These are phyloP conservation scores for Condylostylus longicornis DNA, from an alignment of 1,140 invertebrate genomes.

Conservation along the genomic window DNA sequence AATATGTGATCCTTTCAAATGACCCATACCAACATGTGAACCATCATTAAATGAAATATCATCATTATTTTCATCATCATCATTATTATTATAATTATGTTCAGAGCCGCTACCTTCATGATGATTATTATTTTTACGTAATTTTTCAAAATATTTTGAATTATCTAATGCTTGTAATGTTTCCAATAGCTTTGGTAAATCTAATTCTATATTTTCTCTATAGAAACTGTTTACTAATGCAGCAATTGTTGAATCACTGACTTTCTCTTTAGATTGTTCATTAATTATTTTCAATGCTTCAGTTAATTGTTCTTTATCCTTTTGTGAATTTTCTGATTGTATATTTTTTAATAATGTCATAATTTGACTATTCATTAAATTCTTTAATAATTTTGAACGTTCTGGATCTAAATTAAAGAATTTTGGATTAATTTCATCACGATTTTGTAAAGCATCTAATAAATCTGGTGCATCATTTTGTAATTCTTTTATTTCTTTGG, in stretches of 20 bases:
- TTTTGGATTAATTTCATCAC: background rate
- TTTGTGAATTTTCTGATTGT: constrained; percentile 9
- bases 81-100: constrained; percentile 13
- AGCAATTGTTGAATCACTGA: constrained; percentile 16
- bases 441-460: background rate
- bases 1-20: constrained; percentile 16
- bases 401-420: background rate
- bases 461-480: constrained; percentile 1
- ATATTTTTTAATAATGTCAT: constrained; percentile 14
- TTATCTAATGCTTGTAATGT: constrained; percentile 12
- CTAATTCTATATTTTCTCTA: constrained; percentile 14
- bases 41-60: constrained; percentile 20
- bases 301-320: constrained; percentile 12
- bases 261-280: constrained; percentile 8
- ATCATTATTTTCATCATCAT: constrained; percentile 16
- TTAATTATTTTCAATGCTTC: constrained; percentile 13
- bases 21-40: constrained; percentile 8
- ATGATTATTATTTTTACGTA: background rate
- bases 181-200: constrained; percentile 13
- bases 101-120: background rate
- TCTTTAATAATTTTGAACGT: background rate
- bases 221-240: constrained; percentile 17
- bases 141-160: background rate
- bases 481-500: background rate
- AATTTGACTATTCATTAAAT: constrained; percentile 8